Conservation (phyloP, 2,888 invertebrate genomes). For the Ormyrus labotus region DNA sequence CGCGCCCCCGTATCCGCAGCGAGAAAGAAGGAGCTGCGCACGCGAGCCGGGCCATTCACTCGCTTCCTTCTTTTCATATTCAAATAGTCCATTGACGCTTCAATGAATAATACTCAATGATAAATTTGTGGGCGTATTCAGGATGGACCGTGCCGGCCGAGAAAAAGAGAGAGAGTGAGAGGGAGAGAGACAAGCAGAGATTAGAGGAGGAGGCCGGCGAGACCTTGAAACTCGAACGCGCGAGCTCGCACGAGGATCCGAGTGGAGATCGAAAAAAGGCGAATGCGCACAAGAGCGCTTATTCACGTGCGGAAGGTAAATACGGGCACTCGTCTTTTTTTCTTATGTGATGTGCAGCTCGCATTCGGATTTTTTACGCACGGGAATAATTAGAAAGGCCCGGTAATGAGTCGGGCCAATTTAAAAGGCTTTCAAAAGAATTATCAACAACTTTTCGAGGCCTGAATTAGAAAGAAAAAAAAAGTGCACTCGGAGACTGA, state of each 20-base stretch:
- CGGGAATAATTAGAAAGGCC: constrained; percentile 10
- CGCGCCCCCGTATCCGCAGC: neutral
- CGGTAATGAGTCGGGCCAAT: neutral
- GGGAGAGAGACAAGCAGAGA: constrained; percentile 54
- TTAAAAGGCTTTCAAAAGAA: too few species aligned
- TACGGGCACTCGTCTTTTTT: constrained; percentile 2
- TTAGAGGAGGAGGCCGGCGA: constrained; percentile 42
- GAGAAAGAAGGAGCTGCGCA: constrained; percentile 12
- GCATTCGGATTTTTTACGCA: constrained; percentile 16
- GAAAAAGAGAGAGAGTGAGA: constrained; percentile 55
- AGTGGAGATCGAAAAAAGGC: constrained; percentile 49
- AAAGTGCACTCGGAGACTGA: constrained; percentile 4
- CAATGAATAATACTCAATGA: constrained; percentile 76
- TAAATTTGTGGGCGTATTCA: constrained; percentile 76
- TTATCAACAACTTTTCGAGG: neutral
- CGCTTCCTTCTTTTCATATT: constrained; percentile 75
- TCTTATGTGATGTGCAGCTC: constrained; percentile 5
- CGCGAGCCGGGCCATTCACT: constrained; percentile 66
- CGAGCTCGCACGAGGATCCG: constrained; percentile 19
- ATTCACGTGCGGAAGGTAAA: constrained; percentile 47
- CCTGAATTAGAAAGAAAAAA: neutral
- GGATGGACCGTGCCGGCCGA: constrained; percentile 65
- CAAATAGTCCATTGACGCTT: constrained; percentile 75
- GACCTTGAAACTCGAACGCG: constrained; percentile 55
- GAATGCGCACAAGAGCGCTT: constrained; percentile 32